A percentile compares a stretch with the other conserved stretches of the same genome.
Evolutionary conservation across 1,140 invertebrate genomes (phyloP).

Genomic region (Gryon sp.): DNA sequence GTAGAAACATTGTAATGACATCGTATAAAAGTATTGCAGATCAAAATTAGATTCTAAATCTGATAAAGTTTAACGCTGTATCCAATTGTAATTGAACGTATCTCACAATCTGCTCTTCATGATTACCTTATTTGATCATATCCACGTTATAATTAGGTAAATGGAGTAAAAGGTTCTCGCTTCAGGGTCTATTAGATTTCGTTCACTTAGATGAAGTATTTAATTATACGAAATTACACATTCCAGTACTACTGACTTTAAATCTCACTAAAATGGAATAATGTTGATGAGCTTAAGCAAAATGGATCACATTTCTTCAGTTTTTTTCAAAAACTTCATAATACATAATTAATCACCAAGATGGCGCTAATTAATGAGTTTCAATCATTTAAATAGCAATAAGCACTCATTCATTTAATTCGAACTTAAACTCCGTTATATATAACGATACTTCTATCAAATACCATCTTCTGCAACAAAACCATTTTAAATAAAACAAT

Average conservation of each 20-base stretch:
- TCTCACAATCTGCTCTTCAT: slow-evolving; percentile 22
- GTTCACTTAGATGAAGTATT: slow-evolving; percentile 15
- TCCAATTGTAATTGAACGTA: slow-evolving; percentile 37
- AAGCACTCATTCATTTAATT: no score
- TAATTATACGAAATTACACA: slow-evolving; percentile 32
- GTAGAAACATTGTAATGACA: no score
- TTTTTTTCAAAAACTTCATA: neutral
- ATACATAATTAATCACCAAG: neutral
- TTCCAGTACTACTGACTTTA: neutral
- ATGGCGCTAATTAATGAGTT: neutral
- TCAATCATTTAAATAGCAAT: neutral
- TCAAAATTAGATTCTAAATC: slow-evolving; percentile 21
- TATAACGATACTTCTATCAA: no score
- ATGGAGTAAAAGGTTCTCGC: slow-evolving; percentile 27
- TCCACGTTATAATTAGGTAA: slow-evolving; percentile 39
- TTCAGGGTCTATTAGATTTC: slow-evolving; percentile 40
- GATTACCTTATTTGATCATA: slow-evolving; percentile 41
- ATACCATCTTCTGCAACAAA: no score
- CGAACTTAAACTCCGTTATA: no score
- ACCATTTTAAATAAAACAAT: neutral
- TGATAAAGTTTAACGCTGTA: slow-evolving; percentile 26
- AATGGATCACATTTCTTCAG: neutral
- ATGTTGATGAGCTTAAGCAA: neutral
- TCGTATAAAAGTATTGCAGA: no score
- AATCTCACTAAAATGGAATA: slow-evolving; percentile 3